Percentiles rank a stretch among this genome's conserved stretches.
phyloP scores from a whole-genome alignment of 2,113 vertebrate genomes.

The Bufo gargarizans region DNA sequence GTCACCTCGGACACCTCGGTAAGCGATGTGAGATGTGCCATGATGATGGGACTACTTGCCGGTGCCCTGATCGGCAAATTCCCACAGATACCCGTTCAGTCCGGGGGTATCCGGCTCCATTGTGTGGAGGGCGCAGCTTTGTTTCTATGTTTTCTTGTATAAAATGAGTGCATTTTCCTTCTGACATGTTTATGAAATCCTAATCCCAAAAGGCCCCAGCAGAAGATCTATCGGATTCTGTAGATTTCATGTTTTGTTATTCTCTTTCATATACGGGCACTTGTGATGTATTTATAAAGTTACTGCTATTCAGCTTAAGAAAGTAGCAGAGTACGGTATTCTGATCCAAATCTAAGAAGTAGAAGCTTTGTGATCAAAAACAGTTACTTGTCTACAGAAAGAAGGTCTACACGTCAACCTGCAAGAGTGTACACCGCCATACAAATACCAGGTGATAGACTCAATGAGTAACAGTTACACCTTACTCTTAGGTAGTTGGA shows the following conservation, averaged over 20 bases:
- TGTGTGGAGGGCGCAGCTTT: neutral
- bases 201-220: neutral
- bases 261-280: conserved; percentile 5
- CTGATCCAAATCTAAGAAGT: neutral
- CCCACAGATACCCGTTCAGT: neutral
- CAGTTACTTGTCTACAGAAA: neutral
- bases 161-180: neutral
- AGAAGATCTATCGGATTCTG: neutral
- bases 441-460: neutral
- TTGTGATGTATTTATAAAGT: conserved; percentile 3
- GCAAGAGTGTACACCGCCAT: neutral
- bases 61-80: neutral
- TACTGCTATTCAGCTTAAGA: neutral
- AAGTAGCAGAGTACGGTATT: neutral
- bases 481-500: neutral
- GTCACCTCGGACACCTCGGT: neutral
- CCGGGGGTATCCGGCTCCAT: neutral
- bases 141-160: neutral
- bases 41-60: neutral
- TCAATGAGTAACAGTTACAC: no score
- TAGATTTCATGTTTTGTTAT: neutral
- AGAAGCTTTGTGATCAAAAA: neutral
- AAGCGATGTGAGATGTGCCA: neutral
- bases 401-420: neutral
- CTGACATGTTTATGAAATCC: neutral